Evolutionary conservation across 2,113 vertebrate genomes (phyloP), one percentile per base, ranked within the genome.

Genomic region (Indri indri): DNA sequence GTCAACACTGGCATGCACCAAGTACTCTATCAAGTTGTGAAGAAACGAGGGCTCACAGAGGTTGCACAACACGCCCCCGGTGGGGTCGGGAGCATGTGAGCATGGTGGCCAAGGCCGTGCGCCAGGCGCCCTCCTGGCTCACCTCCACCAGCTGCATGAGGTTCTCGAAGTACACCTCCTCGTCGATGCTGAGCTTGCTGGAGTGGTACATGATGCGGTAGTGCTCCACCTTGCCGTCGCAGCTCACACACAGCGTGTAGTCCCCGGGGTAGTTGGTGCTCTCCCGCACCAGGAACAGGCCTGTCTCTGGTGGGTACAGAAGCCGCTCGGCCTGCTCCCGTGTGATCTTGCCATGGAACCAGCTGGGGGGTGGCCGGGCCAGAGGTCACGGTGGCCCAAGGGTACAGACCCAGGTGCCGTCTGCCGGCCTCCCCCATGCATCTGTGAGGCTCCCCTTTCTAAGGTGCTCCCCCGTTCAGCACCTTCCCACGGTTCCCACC

Each of bases 81-180:
- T 18, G 47, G 70, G 14, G 27, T 66, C 25, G 59, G 88, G 40
- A 11, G 34, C 1, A 6, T 68, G 50, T 27, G 30, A 8, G 11
- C 10, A 17, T 30, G 3, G 9, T 22, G 12, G 50, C 17, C 2
- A 9, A 45, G 59, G 45, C 14, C 3, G 5, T 57, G 9, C 3
- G 59, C 25, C 25, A 3, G 40, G 25, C 27, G 25, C 71, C 68
- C 18, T 13, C 45, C 17, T 9, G 6, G 3, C 97, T 98, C 96
- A 99, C 99, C 99, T 99, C 99, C 68, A 99, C 99, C 93, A 99
- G 99, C 98, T 99, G 99, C 99, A 99, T 99, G 97, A 99, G 99
- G 98, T 99, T 99, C 83, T 99, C 99, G 0, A 99, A 99, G 98
- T 98, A 99, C 65, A 98, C 99, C 94, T 99, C 99, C 68, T 99